Percentiles rank a stretch among this genome's conserved stretches.
Evolutionary conservation across 2,888 invertebrate species (phyloP).

Genomic region (Cephalotes varians): DNA sequence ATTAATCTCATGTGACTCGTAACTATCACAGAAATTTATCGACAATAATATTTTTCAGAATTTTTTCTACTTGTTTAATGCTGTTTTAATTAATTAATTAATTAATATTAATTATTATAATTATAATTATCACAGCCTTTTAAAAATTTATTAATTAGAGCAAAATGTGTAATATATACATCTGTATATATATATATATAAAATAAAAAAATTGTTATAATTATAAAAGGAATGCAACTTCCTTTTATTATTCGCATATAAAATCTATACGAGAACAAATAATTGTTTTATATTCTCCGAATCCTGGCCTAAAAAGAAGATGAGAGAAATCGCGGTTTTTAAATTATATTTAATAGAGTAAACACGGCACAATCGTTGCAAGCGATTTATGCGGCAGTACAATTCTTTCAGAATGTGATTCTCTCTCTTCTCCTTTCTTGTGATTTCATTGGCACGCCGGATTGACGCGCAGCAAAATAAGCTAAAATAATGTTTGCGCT

Average conservation of each 20-base stretch:
- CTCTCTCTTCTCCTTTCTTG: constrained; percentile 47
- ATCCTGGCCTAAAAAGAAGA: constrained; percentile 69
- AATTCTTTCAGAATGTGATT: constrained; percentile 58
- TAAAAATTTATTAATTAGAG: background rate
- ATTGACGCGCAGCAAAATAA: constrained; percentile 8
- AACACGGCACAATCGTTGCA: constrained; percentile 54
- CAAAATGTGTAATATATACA: background rate
- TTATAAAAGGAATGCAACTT: background rate
- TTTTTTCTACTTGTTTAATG: background rate
- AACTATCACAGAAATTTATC: background rate
- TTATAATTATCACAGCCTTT: background rate
- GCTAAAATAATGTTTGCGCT: constrained; percentile 45
- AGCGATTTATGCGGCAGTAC: constrained; percentile 56
- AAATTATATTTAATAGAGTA: constrained; percentile 63
- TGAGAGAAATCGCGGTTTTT: constrained; percentile 64
- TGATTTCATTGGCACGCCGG: constrained; percentile 35
- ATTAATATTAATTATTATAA: background rate
- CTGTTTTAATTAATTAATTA: background rate
- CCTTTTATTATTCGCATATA: background rate
- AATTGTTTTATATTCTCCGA: constrained; percentile 14
- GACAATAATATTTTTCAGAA: background rate
- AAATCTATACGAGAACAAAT: background rate
- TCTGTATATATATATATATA: no score
- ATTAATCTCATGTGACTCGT: background rate
- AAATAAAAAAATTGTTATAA: background rate